Base-by-base conservation (phyloP, 2,888 invertebrate species). In the Fabriciana adippe region DNA sequence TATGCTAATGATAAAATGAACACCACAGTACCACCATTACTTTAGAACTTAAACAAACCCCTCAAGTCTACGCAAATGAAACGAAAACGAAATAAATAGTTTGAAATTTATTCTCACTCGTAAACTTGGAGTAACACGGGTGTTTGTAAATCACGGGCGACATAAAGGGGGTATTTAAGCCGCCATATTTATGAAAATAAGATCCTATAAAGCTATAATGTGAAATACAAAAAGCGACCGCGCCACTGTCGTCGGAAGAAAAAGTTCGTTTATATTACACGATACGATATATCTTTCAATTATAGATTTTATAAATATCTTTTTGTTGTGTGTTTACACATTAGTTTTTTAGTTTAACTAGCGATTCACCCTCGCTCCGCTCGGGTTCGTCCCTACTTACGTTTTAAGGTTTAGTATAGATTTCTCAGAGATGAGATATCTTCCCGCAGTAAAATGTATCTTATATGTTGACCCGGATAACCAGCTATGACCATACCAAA, bases 151-250 rank as follows among this genome's bases (percentile, higher is more conserved):
- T 90, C 91, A 90, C 83, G 41, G 69, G 68, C 79, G 84, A 87
- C 90, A 90, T 85, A 89, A 88, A 82, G 82, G 87, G 86, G 85
- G 87, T 85, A 86, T 88, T 87, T 90, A 90, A 90, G 85, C 83
- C 82, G 84, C 87, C 81, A 90, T 91, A 89, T 92, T 91, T 92
- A 91, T 91, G 92, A 89, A 89, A 92, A 92, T 92, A 92, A 91
- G 90, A 86, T 87, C 84, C 85, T 80, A 81, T 83, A 84, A 83
- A 81, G 86, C 85, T 86, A 89, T 90, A 90, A 91, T 90, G 87
- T 91, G 87, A 88, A 87, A 89, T 89, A 92, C 92, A 92, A 92
- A 92, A 91, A 87, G 84, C 83, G 75, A 82, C 79, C 80, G 79
- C 83, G 79, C 83, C 73, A 70, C 65, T 70, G 67, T 70, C 75